These are phyloP conservation scores for Lacanobia oleracea DNA, from an alignment of 2,888 invertebrate species.

Conservation along the genomic window DNA sequence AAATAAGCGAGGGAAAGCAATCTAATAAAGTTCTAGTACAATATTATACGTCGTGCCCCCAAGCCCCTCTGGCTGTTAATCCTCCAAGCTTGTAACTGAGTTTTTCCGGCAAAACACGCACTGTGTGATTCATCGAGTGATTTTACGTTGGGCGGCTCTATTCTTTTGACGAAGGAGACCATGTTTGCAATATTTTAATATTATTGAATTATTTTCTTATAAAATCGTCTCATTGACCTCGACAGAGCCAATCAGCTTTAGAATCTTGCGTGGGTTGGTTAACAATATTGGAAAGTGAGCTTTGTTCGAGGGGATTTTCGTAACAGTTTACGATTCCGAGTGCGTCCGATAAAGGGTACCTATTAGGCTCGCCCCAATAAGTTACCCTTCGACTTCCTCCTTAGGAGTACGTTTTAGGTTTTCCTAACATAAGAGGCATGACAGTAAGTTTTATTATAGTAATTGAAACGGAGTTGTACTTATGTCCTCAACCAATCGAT, in stretches of 20 bases:
- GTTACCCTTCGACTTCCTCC: constrained; percentile 6
- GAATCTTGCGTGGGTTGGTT: constrained; percentile 36
- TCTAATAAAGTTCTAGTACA: constrained; percentile 60
- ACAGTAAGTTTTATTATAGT: neutral
- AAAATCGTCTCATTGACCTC: constrained; percentile 46
- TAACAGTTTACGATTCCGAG: constrained; percentile 44
- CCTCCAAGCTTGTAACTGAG: constrained; percentile 70
- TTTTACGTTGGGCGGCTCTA: constrained; percentile 45
- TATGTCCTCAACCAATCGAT: neutral
- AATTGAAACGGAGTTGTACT: neutral
- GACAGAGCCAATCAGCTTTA: constrained; percentile 29
- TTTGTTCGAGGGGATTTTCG: constrained; percentile 25
- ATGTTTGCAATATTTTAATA: constrained; percentile 46
- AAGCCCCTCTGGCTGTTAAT: constrained; percentile 75
- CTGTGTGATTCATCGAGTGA: constrained; percentile 78
- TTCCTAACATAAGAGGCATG: neutral
- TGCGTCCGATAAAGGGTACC: constrained; percentile 22
- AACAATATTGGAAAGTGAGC: constrained; percentile 32
- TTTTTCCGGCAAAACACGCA: constrained; percentile 78
- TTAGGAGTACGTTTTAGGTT: neutral
- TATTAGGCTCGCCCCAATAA: constrained; percentile 21
- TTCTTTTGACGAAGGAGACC: constrained; percentile 36
- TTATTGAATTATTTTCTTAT: constrained; percentile 34
- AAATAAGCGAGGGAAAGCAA: constrained; percentile 59
- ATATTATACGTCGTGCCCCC: constrained; percentile 48